phyloP scores from a whole-genome alignment of 1,140 invertebrate genomes.

The Calephelis virginiensis region DNA sequence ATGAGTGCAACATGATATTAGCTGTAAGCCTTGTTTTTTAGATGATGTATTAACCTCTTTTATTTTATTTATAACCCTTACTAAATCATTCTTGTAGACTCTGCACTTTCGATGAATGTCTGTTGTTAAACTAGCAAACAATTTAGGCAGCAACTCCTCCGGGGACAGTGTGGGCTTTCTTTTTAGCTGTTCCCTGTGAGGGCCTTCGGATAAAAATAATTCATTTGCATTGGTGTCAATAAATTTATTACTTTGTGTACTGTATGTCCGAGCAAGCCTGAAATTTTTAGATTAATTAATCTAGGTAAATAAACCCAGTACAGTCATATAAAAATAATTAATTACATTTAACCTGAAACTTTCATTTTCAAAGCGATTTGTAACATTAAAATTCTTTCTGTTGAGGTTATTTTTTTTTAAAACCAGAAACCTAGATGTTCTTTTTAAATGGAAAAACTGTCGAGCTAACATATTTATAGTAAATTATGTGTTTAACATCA shows the following conservation, averaged over 20 bases:
- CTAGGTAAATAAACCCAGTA: neutral
- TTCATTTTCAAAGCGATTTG: neutral
- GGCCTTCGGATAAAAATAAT: slow-evolving; percentile 26
- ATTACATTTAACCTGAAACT: slow-evolving; percentile 4
- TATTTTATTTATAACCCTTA: slow-evolving; percentile 56
- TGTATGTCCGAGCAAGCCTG: slow-evolving; percentile 26
- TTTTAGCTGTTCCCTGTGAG: slow-evolving; percentile 22
- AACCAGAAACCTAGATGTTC: slow-evolving; percentile 32
- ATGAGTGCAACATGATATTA: slow-evolving; percentile 61
- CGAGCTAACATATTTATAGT: slow-evolving; percentile 43
- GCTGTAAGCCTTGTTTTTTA: slow-evolving; percentile 56
- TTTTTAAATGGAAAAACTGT: slow-evolving; percentile 43
- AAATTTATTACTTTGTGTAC: neutral
- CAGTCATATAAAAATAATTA: neutral
- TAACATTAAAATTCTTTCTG: slow-evolving; percentile 15
- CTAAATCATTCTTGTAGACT: slow-evolving; percentile 68
- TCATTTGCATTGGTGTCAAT: slow-evolving; percentile 17
- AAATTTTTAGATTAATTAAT: slow-evolving; percentile 11
- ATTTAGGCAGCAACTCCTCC: slow-evolving; percentile 58
- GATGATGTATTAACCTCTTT: slow-evolving; percentile 59
- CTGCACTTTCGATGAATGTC: slow-evolving; percentile 66
- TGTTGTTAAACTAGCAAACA: slow-evolving; percentile 52
- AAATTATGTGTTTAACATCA: slow-evolving; percentile 13
- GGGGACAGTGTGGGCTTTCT: slow-evolving; percentile 31
- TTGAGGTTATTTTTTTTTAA: slow-evolving; percentile 33